Base-by-base conservation (phyloP, 92 coral and sea anemone species). In the Epizoanthus scotinus region DNA sequence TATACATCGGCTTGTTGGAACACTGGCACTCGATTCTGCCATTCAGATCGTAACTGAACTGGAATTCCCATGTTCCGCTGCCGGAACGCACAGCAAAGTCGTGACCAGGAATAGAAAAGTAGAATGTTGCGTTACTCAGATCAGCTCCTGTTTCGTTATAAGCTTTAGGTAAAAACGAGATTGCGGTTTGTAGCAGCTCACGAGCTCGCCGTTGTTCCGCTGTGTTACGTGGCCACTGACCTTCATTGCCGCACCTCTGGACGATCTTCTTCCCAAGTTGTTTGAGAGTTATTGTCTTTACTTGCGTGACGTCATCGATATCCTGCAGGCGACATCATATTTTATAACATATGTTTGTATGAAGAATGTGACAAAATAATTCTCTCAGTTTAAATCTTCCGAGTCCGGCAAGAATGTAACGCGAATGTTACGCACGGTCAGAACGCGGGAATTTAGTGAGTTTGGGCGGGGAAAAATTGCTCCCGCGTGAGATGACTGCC, bases 11-110 rank as follows among this genome's bases (percentile, higher is more conserved):
- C 14, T 40, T 17, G 56, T 69, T 69, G 0, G 73, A 69, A 19
- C 73, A 69, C 52, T 69, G 73, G 20, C 73, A 69, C 18, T 69
- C 73, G 28, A 69, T 69, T 1, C 24, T 4, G 3, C 21, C 31
- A 14, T 69, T 69, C 73, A 20, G 24, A 7, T 40, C 13, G 20
- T 38, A 69, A 38, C 56, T 69, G 73, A 69, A 69, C 55, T 69
- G 73, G 55, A 69, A 36, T 42, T 69, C 73, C 73, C 73, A 69
- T n/a, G 71, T 66, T 66, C 50, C 71, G 9, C 34, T 9, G 40
- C 79, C 79, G 10, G 79, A 63, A 29, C 34, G 56, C 29, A 73
- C 79, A 31, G 79, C 79, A 12, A 73, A 73, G 5, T 73, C 79
- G 31, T 25, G 34, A 18, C 79, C 79, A n/a, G 79, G 79, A 54